These are phyloP conservation scores for Trissolcus japonicus DNA, from an alignment of 2,888 invertebrate genomes.

Conservation along the genomic window DNA sequence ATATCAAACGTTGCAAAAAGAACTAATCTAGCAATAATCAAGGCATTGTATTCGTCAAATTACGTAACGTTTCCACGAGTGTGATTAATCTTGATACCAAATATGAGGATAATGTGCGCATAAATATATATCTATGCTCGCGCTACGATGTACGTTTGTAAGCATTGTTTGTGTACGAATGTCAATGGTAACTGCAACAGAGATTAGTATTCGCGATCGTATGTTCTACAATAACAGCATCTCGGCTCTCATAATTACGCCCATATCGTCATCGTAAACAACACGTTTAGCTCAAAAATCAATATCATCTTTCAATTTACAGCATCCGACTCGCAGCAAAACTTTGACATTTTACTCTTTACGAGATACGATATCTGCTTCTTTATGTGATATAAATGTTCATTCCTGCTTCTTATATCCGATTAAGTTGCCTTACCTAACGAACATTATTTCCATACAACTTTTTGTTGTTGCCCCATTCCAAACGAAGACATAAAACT, in stretches of 20 bases:
- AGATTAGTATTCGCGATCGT: neutral
- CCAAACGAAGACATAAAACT: conserved; percentile 10
- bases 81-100: conserved; percentile 21
- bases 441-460: conserved; percentile 39
- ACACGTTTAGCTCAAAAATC: conserved; percentile 26
- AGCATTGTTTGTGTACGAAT: conserved; percentile 28
- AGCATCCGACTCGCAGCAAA: conserved; percentile 18
- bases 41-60: conserved; percentile 10
- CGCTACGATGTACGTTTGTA: neutral
- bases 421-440: conserved; percentile 42
- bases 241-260: conserved; percentile 27
- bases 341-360: conserved; percentile 44
- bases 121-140: neutral
- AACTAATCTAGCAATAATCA: too few relatives aligned
- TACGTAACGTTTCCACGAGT: conserved; percentile 7
- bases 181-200: conserved; percentile 14
- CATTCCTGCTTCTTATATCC: conserved; percentile 42
- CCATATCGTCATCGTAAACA: conserved; percentile 25
- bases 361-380: conserved; percentile 17
- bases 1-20: too few relatives aligned
- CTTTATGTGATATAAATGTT: conserved; percentile 44
- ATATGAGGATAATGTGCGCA: conserved; percentile 10
- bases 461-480: neutral
- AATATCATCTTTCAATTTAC: conserved; percentile 44
- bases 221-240: conserved; percentile 4